Conservation (phyloP, 2,113 vertebrate species). For the Desmodus rotundus region DNA sequence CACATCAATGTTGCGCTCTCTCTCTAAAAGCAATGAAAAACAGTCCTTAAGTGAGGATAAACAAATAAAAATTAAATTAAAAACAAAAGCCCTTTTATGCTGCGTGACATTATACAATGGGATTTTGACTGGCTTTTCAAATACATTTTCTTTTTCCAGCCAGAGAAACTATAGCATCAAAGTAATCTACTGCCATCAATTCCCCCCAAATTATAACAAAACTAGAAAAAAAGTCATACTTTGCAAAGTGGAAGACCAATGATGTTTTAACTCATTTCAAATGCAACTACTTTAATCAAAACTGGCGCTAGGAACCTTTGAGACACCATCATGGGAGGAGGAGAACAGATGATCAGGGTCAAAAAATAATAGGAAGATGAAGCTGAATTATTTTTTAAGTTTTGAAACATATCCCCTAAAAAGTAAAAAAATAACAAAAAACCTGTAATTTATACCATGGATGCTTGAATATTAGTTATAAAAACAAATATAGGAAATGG, state of each 20-base stretch:
- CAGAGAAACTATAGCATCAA: neutral
- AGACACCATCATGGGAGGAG: neutral
- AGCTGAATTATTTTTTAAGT: neutral
- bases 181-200: neutral
- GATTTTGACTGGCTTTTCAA: neutral
- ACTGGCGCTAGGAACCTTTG: neutral
- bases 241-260: neutral
- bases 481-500: neutral
- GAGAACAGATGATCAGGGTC: neutral
- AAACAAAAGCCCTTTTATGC: neutral
- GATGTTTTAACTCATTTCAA: neutral
- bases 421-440: neutral
- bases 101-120: neutral
- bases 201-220: neutral
- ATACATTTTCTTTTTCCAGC: neutral
- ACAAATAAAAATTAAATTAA: too few species aligned
- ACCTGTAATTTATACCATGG: neutral
- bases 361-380: neutral
- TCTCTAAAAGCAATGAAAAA: too few species aligned
- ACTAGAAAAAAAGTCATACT: neutral
- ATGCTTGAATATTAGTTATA: neutral
- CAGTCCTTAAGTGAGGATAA: too few species aligned
- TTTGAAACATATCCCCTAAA: neutral
- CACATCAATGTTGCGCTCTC: too few species aligned
- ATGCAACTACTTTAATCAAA: neutral